Base-by-base conservation (phyloP, 2,888 invertebrate species). In the Endomychus coccineus region DNA sequence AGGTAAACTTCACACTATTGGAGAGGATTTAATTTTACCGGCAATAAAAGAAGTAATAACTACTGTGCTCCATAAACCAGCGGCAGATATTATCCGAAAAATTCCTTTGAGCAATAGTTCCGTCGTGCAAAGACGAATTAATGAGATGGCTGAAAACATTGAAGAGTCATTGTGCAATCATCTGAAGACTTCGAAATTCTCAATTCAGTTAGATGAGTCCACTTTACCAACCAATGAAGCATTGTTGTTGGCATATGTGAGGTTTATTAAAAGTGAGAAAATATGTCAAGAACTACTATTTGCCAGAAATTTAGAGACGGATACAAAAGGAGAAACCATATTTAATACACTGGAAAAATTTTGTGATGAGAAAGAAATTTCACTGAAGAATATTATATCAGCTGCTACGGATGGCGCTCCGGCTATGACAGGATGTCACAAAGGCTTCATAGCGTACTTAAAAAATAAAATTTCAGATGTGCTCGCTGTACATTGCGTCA, bases 171-270 rank as follows among this genome's bases (percentile, higher is more conserved):
- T 44, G 40, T 40, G 48, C 29, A 36, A 46, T 40, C 27, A 40
- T 33, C 24, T 42, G 39, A 14, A 45, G 27, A 45, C 46, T 9
- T 29, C 15, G 24, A 28, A 45, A 23, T 47, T 47, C 17, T 50
- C 43, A 34, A 45, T 48, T 33, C 48, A 51, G 16, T 36, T 50
- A 12, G 46, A 46, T 28, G 46, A 51, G 32, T 49, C 49, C 22
- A 49, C 46, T 45, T 46, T 48, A 44, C 40, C 44, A 28, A 28
- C 10, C 27, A 43, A 44, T 48, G 36, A 41, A 46, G 34, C 39
- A 34, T 42, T 49, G 27, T 34, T 50, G 11, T 39, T 51, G 29
- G 24, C 49, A 29, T 51, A 51, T 28, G 46, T 51, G 11, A 27
- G 46, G 9, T 50, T 48, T 32, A 38, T 50, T 16, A 54, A 25